phyloP scores from a whole-genome alignment of 2,797 vertebrate genomes.

The Cynopterus sphinx region DNA sequence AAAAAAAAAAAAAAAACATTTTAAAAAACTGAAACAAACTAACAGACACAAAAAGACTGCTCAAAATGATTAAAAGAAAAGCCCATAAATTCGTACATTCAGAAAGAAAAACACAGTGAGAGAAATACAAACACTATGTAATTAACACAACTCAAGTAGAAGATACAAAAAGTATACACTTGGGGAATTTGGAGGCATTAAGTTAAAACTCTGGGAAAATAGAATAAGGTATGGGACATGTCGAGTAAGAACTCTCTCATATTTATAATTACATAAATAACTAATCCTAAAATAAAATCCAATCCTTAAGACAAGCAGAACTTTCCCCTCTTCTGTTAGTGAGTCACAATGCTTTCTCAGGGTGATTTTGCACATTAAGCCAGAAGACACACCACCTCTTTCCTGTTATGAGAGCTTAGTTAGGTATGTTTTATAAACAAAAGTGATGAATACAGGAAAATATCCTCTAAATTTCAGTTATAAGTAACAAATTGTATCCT shows the following conservation, averaged over 20 bases:
- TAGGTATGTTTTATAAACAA: slow-evolving; percentile 35
- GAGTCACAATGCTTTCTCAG: background rate
- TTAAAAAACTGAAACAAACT: background rate
- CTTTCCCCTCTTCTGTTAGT: background rate
- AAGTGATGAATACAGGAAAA: slow-evolving; percentile 15
- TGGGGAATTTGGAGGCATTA: background rate
- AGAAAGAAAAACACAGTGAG: background rate
- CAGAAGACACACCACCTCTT: background rate
- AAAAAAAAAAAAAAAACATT: background rate
- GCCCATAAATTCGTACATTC: slow-evolving; percentile 16
- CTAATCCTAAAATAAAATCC: slow-evolving; percentile 33
- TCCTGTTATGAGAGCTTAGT: background rate
- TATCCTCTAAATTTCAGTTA: background rate
- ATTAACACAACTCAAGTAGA: slow-evolving; percentile 27
- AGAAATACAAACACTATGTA: slow-evolving; percentile 25
- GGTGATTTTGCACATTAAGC: background rate
- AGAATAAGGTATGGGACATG: background rate
- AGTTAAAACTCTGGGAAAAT: background rate
- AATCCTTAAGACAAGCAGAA: background rate
- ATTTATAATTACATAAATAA: background rate
- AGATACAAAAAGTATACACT: background rate
- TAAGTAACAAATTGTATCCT: background rate
- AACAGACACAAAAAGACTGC: background rate
- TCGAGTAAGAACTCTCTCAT: background rate
- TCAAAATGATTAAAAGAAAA: slow-evolving; percentile 23